Conservation (phyloP, 2,888 invertebrate genomes). For the Drosophila bunnanda region DNA sequence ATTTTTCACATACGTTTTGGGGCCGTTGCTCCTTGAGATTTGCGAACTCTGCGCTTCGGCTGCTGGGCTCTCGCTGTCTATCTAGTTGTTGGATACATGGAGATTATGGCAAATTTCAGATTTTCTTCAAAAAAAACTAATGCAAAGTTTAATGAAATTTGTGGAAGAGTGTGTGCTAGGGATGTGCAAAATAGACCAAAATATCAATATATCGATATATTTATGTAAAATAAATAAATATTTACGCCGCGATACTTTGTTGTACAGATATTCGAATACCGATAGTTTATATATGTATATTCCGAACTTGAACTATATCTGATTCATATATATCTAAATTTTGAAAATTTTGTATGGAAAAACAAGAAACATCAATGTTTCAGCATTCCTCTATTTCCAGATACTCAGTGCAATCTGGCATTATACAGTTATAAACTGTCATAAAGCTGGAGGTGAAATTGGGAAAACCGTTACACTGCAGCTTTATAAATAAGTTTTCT, state of each 20-base stretch:
- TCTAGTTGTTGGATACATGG: conserved; percentile 19
- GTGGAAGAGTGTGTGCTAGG: conserved; percentile 4
- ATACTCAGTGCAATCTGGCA: too few relatives aligned
- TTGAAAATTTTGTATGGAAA: too few relatives aligned
- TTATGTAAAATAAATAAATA: background rate
- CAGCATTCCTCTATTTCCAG: too few relatives aligned
- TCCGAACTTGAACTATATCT: too few relatives aligned
- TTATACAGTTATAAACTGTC: background rate
- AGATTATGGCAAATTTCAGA: conserved; percentile 15
- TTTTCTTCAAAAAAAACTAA: conserved; percentile 40
- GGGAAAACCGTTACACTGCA: background rate
- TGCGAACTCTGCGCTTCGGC: conserved; percentile 8
- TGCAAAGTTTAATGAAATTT: conserved; percentile 37
- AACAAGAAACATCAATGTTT: too few relatives aligned
- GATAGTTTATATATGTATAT: too few relatives aligned
- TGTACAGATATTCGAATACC: background rate
- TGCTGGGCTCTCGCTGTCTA: conserved; percentile 19
- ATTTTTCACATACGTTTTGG: conserved; percentile 70
- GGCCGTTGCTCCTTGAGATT: conserved; percentile 50
- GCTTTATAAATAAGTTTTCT: background rate
- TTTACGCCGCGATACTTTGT: background rate
- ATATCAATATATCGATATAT: conserved; percentile 12
- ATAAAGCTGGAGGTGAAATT: background rate
- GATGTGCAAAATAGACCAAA: conserved; percentile 3
- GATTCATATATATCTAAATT: too few relatives aligned